Evolutionary conservation across 1,140 invertebrate species (phyloP).

Genomic region (Drosophila kurseongensis): DNA sequence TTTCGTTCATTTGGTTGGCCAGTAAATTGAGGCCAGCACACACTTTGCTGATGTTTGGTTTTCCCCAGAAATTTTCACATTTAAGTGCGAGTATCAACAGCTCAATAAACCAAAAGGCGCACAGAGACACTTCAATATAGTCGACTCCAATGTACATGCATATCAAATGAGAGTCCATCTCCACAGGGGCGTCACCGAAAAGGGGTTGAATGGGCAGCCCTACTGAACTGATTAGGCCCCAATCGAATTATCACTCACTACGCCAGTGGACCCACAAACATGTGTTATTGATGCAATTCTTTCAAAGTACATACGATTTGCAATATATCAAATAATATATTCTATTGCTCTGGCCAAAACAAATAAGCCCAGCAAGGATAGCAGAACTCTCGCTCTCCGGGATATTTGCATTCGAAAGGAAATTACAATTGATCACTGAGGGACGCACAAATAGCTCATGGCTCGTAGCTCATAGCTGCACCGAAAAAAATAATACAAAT

Average conservation of each 20-base stretch:
- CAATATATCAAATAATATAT: constrained; percentile 54
- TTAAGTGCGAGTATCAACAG: constrained; percentile 30
- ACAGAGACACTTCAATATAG: constrained; percentile 8
- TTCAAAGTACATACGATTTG: constrained; percentile 40
- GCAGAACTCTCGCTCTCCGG: constrained; percentile 8
- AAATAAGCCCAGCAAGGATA: constrained; percentile 43
- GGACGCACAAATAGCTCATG: constrained; percentile 21
- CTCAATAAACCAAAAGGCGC: constrained; percentile 29
- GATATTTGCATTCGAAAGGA: constrained; percentile 79
- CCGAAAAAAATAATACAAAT: neutral
- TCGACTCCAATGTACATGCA: constrained; percentile 5
- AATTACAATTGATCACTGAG: constrained; percentile 76
- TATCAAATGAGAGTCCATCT: constrained; percentile 14
- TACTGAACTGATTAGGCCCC: constrained; percentile 34
- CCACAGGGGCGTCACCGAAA: neutral
- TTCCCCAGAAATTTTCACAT: constrained; percentile 23
- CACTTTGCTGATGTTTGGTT: constrained; percentile 5
- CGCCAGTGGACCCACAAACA: constrained; percentile 40
- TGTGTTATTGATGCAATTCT: constrained; percentile 71
- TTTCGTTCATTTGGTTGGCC: constrained; percentile 14
- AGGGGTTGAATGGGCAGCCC: neutral
- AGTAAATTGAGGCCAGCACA: constrained; percentile 25
- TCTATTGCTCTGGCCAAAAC: constrained; percentile 55
- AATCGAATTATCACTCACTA: constrained; percentile 39
- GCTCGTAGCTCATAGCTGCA: constrained; percentile 6